These are phyloP conservation scores for Adelosebastes latens DNA, from an alignment of 2,797 vertebrate genomes.

Conservation along the genomic window DNA sequence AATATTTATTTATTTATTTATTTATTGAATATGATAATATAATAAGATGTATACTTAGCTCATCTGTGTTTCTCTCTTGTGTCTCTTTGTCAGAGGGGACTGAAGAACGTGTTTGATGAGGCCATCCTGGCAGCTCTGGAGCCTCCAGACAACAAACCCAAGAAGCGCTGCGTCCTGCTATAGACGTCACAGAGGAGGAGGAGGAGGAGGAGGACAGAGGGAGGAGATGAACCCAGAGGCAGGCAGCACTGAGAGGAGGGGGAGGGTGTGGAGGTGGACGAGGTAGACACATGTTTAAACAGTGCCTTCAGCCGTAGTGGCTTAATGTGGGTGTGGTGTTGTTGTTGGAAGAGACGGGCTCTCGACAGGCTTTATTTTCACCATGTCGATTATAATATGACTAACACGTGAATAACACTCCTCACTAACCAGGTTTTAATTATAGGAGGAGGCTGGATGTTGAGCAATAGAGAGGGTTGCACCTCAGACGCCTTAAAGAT, in stretches of 20 bases:
- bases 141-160: conserved; percentile 82
- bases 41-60: background rate
- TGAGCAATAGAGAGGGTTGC: background rate
- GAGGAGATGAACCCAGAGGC: conserved; percentile 10
- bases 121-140: conserved; percentile 84
- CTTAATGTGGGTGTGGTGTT: conserved; percentile 41
- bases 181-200: conserved; percentile 48
- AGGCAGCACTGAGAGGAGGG: background rate
- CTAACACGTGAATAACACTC: conserved; percentile 51
- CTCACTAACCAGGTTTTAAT: conserved; percentile 31
- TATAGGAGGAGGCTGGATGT: conserved; percentile 14
- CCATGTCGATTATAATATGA: conserved; percentile 24
- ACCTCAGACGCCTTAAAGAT: conserved; percentile 21
- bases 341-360: conserved; percentile 9
- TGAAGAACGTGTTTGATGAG: conserved; percentile 86
- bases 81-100: conserved; percentile 69
- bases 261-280: background rate
- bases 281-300: conserved; percentile 37
- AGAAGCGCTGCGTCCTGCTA: conserved; percentile 79
- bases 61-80: background rate
- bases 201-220: background rate
- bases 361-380: conserved; percentile 31
- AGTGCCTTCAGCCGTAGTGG: conserved; percentile 60
- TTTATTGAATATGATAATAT: too few relatives aligned
- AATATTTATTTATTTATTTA: too few relatives aligned